These are phyloP conservation scores for Cyphomyrmex costatus DNA, from an alignment of 1,140 invertebrate genomes.

Conservation along the genomic window DNA sequence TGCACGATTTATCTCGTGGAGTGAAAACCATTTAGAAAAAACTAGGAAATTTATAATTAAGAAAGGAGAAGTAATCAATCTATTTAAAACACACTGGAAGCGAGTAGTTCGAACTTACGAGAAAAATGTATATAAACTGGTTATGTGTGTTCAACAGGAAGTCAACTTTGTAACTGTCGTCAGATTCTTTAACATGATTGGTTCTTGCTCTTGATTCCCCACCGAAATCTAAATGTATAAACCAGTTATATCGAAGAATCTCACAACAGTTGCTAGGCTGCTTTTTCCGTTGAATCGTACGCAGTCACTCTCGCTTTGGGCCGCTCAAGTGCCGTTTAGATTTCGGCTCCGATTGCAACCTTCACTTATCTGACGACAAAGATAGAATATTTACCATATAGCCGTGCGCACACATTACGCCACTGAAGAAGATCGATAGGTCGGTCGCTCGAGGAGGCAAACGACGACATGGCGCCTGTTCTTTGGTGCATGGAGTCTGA, in stretches of 20 bases:
- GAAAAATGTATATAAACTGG: neutral
- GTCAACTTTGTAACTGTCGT: no score
- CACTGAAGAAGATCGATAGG: slow-evolving; percentile 20
- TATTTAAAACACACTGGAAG: neutral
- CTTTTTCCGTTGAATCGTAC: no score
- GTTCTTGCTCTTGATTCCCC: no score
- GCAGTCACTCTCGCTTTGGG: no score
- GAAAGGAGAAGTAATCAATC: neutral
- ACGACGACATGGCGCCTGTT: slow-evolving; percentile 51
- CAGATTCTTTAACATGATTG: no score
- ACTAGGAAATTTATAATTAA: neutral
- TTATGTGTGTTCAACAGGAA: no score
- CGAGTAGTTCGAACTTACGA: neutral
- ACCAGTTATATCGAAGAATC: no score
- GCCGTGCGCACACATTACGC: slow-evolving; percentile 43
- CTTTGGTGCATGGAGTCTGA: slow-evolving; percentile 13
- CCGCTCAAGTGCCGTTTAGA: neutral
- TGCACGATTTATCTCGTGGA: neutral
- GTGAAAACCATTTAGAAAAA: neutral
- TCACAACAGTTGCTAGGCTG: no score
- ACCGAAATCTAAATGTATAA: no score
- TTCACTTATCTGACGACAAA: slow-evolving; percentile 39
- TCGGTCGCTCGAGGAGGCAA: slow-evolving; percentile 25
- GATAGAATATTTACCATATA: slow-evolving; percentile 25
- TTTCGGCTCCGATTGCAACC: neutral